phyloP scores from a whole-genome alignment of 2,797 vertebrate genomes.

The Syncerus caffer region DNA sequence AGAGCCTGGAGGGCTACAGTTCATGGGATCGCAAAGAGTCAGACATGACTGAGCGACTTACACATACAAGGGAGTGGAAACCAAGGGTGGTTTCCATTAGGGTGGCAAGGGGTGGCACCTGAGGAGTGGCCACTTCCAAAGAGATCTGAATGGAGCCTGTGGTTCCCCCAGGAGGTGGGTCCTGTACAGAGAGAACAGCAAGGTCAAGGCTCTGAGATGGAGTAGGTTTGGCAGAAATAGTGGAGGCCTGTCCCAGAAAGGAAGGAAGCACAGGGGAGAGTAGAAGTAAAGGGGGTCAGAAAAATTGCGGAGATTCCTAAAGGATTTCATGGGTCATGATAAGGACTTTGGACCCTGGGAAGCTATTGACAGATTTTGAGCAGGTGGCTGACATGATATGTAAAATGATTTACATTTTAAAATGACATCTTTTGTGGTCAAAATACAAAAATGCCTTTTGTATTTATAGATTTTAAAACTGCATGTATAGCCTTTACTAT shows the following conservation, averaged over 20 bases:
- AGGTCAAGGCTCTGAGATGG: background rate
- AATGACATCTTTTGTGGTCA: background rate
- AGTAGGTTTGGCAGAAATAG: background rate
- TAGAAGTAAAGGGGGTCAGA: background rate
- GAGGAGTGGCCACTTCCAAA: background rate
- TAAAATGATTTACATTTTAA: background rate
- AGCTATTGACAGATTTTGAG: background rate
- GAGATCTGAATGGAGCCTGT: background rate
- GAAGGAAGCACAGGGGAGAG: background rate
- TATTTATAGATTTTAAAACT: background rate
- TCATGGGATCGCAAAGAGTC: rapidly evolving
- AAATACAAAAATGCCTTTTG: background rate
- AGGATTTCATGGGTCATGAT: too few relatives aligned
- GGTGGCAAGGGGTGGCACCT: background rate
- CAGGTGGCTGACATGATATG: background rate
- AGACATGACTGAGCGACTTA: rapidly evolving
- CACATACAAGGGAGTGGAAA: background rate
- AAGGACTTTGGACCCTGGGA: background rate
- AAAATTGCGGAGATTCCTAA: background rate
- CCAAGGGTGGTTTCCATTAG: background rate
- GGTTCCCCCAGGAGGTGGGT: background rate
- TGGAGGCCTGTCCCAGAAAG: background rate
- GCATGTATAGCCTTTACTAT: background rate
- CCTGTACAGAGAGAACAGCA: background rate
- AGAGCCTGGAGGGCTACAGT: background rate